Evolutionary conservation across 2,113 vertebrate species (phyloP).

Genomic region (human (Homo sapiens)): DNA sequence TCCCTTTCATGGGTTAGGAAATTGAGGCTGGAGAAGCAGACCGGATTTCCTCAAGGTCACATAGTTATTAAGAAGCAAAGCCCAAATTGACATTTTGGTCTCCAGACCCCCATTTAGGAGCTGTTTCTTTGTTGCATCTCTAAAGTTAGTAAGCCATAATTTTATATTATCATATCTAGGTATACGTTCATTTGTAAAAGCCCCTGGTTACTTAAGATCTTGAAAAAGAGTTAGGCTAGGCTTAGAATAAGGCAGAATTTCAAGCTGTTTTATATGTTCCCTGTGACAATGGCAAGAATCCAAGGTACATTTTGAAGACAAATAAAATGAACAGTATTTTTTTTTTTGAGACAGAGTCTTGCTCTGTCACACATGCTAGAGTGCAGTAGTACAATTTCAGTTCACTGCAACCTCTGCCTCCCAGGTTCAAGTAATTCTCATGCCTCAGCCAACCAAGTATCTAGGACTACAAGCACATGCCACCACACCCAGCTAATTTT

Average conservation of each 20-base stretch:
- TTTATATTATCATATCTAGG: neutral
- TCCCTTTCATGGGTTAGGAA: conserved; percentile 8
- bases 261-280: neutral
- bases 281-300: neutral
- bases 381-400: too few species aligned
- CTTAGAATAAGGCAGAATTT: neutral
- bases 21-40: neutral
- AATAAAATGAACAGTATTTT: neutral
- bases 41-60: conserved; percentile 56
- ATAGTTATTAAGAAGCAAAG: neutral
- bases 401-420: too few species aligned
- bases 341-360: too few species aligned
- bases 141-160: neutral
- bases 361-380: too few species aligned
- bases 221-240: neutral
- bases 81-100: neutral
- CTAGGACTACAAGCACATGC: too few species aligned
- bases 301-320: neutral
- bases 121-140: neutral
- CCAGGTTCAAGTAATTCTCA: too few species aligned
- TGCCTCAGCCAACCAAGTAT: too few species aligned
- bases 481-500: too few species aligned
- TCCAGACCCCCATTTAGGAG: neutral
- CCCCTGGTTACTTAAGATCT: neutral
- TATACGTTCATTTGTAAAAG: conserved; percentile 3